These are phyloP conservation scores for Athrips mouffetella DNA, from an alignment of 2,888 invertebrate species.

Conservation along the genomic window DNA sequence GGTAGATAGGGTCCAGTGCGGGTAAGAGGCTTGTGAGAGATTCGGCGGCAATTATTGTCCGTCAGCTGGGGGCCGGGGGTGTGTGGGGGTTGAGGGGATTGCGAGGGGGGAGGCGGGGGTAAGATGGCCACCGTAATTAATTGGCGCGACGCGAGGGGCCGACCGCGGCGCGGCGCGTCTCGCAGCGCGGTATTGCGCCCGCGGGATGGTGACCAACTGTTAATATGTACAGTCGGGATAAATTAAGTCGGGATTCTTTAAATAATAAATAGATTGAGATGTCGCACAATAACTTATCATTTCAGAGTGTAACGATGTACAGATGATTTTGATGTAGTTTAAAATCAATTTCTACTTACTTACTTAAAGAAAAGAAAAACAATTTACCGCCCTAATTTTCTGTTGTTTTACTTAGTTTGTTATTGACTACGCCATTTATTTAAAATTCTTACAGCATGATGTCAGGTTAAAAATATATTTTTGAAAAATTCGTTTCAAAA, in stretches of 20 bases:
- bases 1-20: conserved; percentile 21
- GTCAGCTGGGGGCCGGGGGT: conserved; percentile 47
- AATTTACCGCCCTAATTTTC: too few relatives aligned
- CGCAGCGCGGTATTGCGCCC: conserved; percentile 70
- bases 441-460: too few relatives aligned
- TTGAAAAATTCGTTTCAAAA: too few relatives aligned
- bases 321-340: too few relatives aligned
- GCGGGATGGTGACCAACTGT: conserved; percentile 36
- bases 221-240: not conserved
- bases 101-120: conserved; percentile 40
- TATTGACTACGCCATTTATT: too few relatives aligned
- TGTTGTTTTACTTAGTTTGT: too few relatives aligned
- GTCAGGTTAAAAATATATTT: too few relatives aligned
- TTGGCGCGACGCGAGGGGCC: conserved; percentile 77
- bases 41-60: conserved; percentile 76
- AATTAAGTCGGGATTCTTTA: not conserved
- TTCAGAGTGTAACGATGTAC: too few relatives aligned
- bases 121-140: conserved; percentile 79
- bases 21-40: conserved; percentile 51
- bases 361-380: too few relatives aligned
- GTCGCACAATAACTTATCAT: too few relatives aligned
- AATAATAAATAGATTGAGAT: too few relatives aligned
- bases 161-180: conserved; percentile 74
- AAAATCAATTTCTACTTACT: too few relatives aligned
- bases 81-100: conserved; percentile 31